A percentile compares a stretch with the other conserved stretches of the same genome.
phyloP scores from a whole-genome alignment of 1,140 invertebrate genomes.

The Drosophila busckii region DNA sequence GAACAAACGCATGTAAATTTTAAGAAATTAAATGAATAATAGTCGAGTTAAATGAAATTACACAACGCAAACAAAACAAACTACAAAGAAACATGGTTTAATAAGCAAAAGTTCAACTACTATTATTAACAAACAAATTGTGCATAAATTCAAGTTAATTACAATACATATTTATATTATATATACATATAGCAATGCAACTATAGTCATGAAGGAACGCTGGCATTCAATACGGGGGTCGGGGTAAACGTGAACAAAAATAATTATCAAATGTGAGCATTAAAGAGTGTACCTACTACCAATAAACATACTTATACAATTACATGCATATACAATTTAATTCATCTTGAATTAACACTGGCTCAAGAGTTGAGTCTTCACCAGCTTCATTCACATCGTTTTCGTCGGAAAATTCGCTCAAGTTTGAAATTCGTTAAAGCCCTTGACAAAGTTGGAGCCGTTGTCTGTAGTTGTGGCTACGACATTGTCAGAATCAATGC shows the following conservation, averaged over 20 bases:
- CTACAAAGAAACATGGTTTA: constrained; percentile 19
- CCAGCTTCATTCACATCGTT: too few relatives aligned
- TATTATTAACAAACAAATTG: constrained; percentile 32
- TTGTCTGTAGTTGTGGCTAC: too few relatives aligned
- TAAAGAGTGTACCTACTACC: constrained; percentile 59
- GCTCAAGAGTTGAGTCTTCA: too few relatives aligned
- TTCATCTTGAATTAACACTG: too few relatives aligned
- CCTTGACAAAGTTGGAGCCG: too few relatives aligned
- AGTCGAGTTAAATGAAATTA: constrained; percentile 37
- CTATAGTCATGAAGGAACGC: constrained; percentile 10
- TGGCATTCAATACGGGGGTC: neutral
- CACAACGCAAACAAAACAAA: constrained; percentile 16
- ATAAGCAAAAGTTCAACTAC: constrained; percentile 36
- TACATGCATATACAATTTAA: neutral
- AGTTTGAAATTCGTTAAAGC: too few relatives aligned
- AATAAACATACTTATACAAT: constrained; percentile 43
- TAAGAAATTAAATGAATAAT: constrained; percentile 24
- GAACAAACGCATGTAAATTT: constrained; percentile 13
- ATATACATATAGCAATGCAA: constrained; percentile 12
- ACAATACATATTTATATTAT: constrained; percentile 8
- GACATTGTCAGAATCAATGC: too few relatives aligned
- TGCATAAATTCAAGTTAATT: constrained; percentile 22
- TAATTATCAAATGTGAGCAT: constrained; percentile 53
- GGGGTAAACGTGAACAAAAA: constrained; percentile 5
- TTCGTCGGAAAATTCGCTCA: too few relatives aligned